Evolutionary conservation across 2,797 vertebrate species (phyloP).

Genomic region (Crocodylus rhombifer): DNA sequence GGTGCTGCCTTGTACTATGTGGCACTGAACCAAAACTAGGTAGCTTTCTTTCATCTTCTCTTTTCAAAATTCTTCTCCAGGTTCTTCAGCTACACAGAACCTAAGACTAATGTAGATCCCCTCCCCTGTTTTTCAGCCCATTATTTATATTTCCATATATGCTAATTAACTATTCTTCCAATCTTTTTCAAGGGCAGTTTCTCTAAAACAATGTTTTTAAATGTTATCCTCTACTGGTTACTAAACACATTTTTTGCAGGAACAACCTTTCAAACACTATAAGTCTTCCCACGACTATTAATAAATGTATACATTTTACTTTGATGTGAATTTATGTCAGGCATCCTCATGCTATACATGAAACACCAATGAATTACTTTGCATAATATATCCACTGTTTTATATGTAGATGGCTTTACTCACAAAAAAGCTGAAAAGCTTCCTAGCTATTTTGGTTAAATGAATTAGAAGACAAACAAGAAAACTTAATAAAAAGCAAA

Average conservation of each 20-base stretch:
- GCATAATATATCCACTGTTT: background rate
- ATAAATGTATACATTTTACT: background rate
- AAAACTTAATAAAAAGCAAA: background rate
- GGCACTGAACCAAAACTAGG: background rate
- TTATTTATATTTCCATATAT: background rate
- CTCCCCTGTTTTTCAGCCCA: too few relatives aligned
- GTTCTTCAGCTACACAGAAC: too few relatives aligned
- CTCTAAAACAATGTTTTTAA: background rate
- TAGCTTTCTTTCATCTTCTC: background rate
- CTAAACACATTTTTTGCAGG: background rate
- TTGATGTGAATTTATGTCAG: background rate
- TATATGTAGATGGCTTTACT: background rate
- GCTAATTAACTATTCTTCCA: background rate
- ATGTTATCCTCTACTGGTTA: background rate
- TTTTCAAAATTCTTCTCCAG: background rate
- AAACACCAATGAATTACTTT: background rate
- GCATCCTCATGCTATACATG: background rate
- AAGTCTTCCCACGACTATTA: background rate
- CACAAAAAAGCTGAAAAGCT: background rate
- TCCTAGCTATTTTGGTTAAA: background rate
- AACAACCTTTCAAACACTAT: background rate
- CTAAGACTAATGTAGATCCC: too few relatives aligned
- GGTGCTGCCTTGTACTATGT: background rate
- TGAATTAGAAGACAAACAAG: background rate
- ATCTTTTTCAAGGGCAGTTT: background rate